Base-by-base conservation (phyloP, 2,113 vertebrate species). In the Cyphotilapia sp. region DNA sequence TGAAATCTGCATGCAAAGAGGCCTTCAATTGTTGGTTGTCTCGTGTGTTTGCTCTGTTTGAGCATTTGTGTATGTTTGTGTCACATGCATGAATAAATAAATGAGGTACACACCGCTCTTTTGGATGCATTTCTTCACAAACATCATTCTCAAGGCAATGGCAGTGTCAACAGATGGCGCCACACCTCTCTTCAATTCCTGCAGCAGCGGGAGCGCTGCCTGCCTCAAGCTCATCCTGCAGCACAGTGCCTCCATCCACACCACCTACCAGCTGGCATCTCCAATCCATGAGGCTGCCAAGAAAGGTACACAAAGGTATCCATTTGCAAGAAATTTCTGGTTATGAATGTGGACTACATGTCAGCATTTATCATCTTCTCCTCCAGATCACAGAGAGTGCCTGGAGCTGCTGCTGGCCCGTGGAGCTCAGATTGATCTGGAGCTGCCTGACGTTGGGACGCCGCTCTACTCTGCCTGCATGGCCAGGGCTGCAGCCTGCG, bases 151-250 rank as follows among this genome's bases (percentile, higher is more conserved):
- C 22, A 12, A 99, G 98, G 97, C 97, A 35, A 97, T 97, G 0
- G 94, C 94, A 14, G 95, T 94, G 80, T 97, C 97, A 3, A 90
- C 97, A 1, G 97, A 98, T 22, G 97, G 98, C 9, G 92, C 96
- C 86, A 98, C 97, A 1, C 98, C 98, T 6, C 97, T 99, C 35
- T 97, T 97, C 88, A 98, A 97, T 1, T 97, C 98, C 8, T 99
- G 98, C 93, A 96, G 96, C 83, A 97, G 97, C 1, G 98, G 98
- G 51, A 98, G 97, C 0, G 94, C 95, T 1, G 97, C 97, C 1
- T 98, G 98, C 80, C 97, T 98, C 83, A 94, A 83, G 16, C 90
- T 98, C 89, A 88, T 99, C 56, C 90, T 99, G 8, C 96, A 97
- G 87, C 96, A 96, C 1, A 92, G 96, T 5, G 96, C 97, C 71